Conservation (phyloP, 1,140 invertebrate species). For the Apis cerana region DNA sequence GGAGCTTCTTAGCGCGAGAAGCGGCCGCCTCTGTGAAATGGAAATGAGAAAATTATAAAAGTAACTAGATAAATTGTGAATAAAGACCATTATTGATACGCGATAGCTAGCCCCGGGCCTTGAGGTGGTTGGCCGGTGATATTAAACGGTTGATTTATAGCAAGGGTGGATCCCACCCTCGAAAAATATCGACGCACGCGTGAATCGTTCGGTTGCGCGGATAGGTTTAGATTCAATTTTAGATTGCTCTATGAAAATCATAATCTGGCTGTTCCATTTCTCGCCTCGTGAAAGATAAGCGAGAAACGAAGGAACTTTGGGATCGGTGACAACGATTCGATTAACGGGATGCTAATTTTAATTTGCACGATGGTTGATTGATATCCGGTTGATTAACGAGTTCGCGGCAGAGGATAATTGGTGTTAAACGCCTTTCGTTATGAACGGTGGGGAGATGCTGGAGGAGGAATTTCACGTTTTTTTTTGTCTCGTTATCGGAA, state of each 20-base stretch:
- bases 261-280: not conserved
- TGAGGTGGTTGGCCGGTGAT: slow-evolving; percentile 33
- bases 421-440: not conserved
- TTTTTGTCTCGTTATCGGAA: too few relatives aligned
- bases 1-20: slow-evolving; percentile 68
- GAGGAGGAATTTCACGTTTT: too few relatives aligned
- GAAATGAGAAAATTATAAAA: slow-evolving; percentile 79
- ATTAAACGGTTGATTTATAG: slow-evolving; percentile 56
- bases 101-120: slow-evolving; percentile 21
- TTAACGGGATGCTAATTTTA: not conserved
- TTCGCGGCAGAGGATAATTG: not conserved
- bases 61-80: slow-evolving; percentile 75
- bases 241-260: slow-evolving; percentile 32
- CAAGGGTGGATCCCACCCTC: not conserved
- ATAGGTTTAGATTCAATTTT: slow-evolving; percentile 42
- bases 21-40: slow-evolving; percentile 70
- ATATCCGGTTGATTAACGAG: not conserved
- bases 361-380: not conserved
- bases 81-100: slow-evolving; percentile 72
- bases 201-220: not conserved
- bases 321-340: too few relatives aligned
- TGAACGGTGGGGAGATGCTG: too few relatives aligned
- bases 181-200: slow-evolving; percentile 10
- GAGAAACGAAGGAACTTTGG: too few relatives aligned
- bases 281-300: not conserved